Base-by-base conservation (phyloP, 1,140 invertebrate genomes). In the Eulimnadia texana region DNA sequence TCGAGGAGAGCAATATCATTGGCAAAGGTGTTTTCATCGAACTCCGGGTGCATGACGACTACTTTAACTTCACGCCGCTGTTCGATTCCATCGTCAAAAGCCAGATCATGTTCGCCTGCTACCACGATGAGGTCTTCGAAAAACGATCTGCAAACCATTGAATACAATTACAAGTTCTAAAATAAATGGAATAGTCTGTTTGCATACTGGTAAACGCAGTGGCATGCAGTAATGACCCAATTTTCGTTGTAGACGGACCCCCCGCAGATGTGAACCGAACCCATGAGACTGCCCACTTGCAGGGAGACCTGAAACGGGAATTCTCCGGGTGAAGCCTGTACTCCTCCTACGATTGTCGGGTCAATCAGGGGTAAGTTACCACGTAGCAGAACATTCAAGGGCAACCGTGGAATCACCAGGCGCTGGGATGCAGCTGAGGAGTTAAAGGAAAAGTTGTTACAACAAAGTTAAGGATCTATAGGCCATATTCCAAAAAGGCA, bases 161-260 rank as follows among this genome's bases (percentile, higher is more conserved):
- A n/a, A n/a, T n/a, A n/a, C n/a, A n/a, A n/a, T n/a, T n/a, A n/a
- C n/a, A n/a, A n/a, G n/a, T n/a, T n/a, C n/a, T n/a, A n/a, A n/a
- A n/a, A n/a, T n/a, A n/a, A n/a, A n/a, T n/a, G n/a, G n/a, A n/a
- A n/a, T n/a, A n/a, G n/a, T n/a, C n/a, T n/a, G n/a, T n/a, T n/a
- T n/a, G n/a, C n/a, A n/a, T n/a, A n/a, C n/a, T n/a, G n/a, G n/a
- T n/a, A n/a, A 20, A 72, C 66, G 59, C 78, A 82, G 64, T 82
- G 80, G 27, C 68, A 78, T 28, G 80, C 79, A 6, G 78, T 79
- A 0, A 82, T 16, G 42, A 84, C 73, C 79, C 78, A 83, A 52
- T 74, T 66, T 61, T 78, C 73, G 60, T 67, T 77, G 47, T 84
- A 54, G 19, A 82, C 75, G 16, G 76, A 72, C 13, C 74, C 79